A percentile compares a stretch with the other conserved stretches of the same genome.
Evolutionary conservation across 2,113 vertebrate genomes (phyloP).

Genomic region (Crotalus viridis): DNA sequence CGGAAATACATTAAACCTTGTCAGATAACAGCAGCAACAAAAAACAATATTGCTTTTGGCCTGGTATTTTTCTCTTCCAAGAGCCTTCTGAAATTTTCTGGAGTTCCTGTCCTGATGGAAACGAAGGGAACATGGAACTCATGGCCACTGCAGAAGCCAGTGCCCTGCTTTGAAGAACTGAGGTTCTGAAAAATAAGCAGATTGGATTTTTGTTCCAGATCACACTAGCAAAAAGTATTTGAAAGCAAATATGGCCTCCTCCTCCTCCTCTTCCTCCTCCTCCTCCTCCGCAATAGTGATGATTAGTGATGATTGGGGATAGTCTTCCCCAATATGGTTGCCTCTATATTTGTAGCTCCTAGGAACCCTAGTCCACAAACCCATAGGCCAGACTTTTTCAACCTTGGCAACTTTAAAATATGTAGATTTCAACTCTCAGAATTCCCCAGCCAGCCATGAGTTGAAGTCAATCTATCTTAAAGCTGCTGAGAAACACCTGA

Average conservation of each 20-base stretch:
- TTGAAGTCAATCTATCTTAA: background rate
- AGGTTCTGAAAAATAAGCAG: background rate
- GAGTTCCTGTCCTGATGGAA: background rate
- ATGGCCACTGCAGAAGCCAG: background rate
- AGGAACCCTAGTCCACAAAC: background rate
- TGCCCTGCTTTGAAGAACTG: background rate
- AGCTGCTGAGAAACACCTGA: background rate
- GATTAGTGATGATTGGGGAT: too few relatives aligned
- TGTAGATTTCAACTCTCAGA: background rate
- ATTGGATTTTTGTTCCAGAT: too few relatives aligned
- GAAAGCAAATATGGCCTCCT: background rate
- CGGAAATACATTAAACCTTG: background rate
- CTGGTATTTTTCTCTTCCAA: background rate
- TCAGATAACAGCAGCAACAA: background rate
- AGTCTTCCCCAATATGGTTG: too few relatives aligned
- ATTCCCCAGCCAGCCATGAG: background rate
- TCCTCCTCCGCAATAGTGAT: background rate
- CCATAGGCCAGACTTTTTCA: background rate
- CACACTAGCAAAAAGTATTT: background rate
- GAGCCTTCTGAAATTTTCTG: background rate
- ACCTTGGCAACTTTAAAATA: background rate
- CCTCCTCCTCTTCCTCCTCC: background rate
- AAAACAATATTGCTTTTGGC: background rate
- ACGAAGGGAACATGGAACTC: background rate
- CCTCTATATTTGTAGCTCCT: too few relatives aligned